Base-by-base conservation (phyloP, 2,797 vertebrate species). In the Labeo calbasu region DNA sequence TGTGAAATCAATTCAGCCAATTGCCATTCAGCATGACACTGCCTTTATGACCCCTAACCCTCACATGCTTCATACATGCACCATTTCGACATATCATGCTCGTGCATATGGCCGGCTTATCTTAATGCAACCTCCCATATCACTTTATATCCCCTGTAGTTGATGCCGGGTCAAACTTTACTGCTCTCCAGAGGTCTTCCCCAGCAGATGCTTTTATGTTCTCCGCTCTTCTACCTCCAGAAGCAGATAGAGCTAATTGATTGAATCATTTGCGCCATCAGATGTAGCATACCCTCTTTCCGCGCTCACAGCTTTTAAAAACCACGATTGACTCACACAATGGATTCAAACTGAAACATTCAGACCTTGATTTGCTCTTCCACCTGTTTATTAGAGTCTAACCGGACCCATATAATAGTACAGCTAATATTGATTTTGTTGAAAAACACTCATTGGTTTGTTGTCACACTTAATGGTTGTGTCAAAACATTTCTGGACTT, bases 231-330 rank as follows among this genome's bases (percentile, higher is more conserved):
- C 50, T 84, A 81, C 87, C 89, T 89, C 88, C 86, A 87, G 86
- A 87, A 82, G 84, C 66, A 80, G 88, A 91, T 89, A 86, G 89
- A 91, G 82, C 86, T 92, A 92, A 94, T 92, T 91, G 92, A 93
- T 92, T 91, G 92, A 93, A 93, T 92, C 89, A 91, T 91, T 91
- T 90, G 86, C 82, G 90, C 90, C 90, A 91, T 87, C 55, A 88
- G 87, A 92, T 91, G 70, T 32, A 50, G 69, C 84, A 78, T 87
- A 90, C 90, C 90, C 87, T 91, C 88, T 88, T 88, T 85, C 75
- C 90, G 87, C 90, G 91, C 88, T 91, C 89, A 92, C 87, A 89
- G 55, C 80, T 91, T 91, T 92, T 85, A 81, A 90, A 89, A 90
- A 89, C 86, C 70, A 72, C 66, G 85, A 93, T 94, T 84, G 90